A percentile compares a stretch with the other conserved stretches of the same genome.
These are phyloP conservation scores for Phymatocera aterrima DNA, from an alignment of 2,888 invertebrate species.

Conservation along the genomic window DNA sequence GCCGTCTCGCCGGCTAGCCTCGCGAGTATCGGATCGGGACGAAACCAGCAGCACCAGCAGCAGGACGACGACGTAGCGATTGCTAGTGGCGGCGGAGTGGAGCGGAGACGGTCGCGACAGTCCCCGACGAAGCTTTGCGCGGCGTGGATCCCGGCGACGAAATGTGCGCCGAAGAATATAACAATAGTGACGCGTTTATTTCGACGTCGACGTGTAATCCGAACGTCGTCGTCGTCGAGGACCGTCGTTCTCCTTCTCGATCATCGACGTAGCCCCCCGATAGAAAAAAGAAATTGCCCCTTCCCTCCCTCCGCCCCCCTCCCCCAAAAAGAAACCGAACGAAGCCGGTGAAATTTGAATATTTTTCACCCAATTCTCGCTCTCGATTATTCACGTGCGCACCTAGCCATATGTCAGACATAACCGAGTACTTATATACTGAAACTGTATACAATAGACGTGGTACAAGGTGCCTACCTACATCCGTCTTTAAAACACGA, in stretches of 20 bases:
- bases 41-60: constrained; percentile 76
- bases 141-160: constrained; percentile 34
- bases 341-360: not conserved
- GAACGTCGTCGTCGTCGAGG: not conserved
- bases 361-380: not conserved
- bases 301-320: too few relatives aligned
- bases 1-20: constrained; percentile 76
- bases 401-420: not conserved
- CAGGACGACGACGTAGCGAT: too few relatives aligned
- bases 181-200: not conserved
- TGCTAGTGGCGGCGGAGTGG: too few relatives aligned
- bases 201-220: not conserved
- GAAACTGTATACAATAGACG: too few relatives aligned
- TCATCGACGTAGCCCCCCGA: not conserved
- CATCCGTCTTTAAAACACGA: constrained; percentile 23
- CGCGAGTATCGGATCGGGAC: constrained; percentile 75
- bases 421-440: not conserved
- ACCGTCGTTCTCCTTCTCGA: not conserved
- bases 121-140: constrained; percentile 47
- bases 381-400: not conserved
- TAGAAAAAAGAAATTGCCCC: not conserved
- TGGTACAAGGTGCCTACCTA: too few relatives aligned
- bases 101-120: not conserved
- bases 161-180: constrained; percentile 28
- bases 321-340: not conserved